Evolutionary conservation across 1,140 invertebrate species (phyloP), one percentile per base, ranked within the genome.

Genomic region (Odontomachus brunneus): DNA sequence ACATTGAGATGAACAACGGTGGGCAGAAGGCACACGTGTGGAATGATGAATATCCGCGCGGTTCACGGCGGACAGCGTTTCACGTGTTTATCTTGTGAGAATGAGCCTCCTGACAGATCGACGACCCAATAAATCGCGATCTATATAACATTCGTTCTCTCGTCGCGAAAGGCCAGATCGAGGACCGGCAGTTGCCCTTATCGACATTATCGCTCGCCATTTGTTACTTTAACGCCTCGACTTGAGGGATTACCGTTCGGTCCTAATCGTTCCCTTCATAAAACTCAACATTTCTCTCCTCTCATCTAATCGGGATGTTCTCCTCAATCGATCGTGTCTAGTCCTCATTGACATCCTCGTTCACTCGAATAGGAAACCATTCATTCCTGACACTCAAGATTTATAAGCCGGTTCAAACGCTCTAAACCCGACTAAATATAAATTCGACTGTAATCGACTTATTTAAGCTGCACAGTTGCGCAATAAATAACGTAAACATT

Each of bases 21-120:
- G n/a, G n/a, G n/a, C n/a, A n/a, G n/a, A n/a, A n/a, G n/a, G n/a
- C n/a, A n/a, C n/a, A 24, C 44, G 0, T 33, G 66, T 26, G 12
- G 74, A 88, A 84, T 71, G 85, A 87, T 87, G 69, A 49, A 84
- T 72, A 44, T 44, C n/a, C 51, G 44, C 44, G 38, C 66, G 51
- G 33, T 17, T 7, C 38, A 15, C 38, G 53, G 55, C 63, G 17
- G 85, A 76, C 71, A 29, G 71, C 69, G 24, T 63, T 84, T 66
- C 75, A 82, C 71, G 59, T 82, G 48, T 84, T 84, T 75, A 84
- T 87, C 69, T 55, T 24, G 53, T n/a, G 5, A 49, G 53, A 71
- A 67, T 65, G 51, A 49, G n/a, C 4, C 26, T 1, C 3, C 14
- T 65, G 82, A 87, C 75, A 80, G 49, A 73, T 75, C 63, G 82